Conservation (phyloP, 2,113 vertebrate genomes). For the Arothron firmamentum region DNA sequence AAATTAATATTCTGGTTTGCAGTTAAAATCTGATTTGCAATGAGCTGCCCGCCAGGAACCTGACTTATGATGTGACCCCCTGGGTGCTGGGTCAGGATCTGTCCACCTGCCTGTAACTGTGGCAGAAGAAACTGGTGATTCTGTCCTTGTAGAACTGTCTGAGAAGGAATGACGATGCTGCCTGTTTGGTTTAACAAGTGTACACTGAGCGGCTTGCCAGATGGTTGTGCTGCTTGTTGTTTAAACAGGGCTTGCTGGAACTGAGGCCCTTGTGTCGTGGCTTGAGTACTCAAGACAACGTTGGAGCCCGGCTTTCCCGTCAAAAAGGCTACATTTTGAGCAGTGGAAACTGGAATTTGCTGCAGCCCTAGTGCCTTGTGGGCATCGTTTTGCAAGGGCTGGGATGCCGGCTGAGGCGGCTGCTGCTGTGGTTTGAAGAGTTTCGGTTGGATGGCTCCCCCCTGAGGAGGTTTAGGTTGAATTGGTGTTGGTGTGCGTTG, state of each 20-base stretch:
- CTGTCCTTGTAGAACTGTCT: constrained; percentile 84
- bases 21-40: constrained; percentile 89
- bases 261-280: constrained; percentile 69
- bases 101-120: constrained; percentile 82
- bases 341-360: constrained; percentile 77
- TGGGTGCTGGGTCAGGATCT: constrained; percentile 84
- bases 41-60: constrained; percentile 82
- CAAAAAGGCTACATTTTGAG: constrained; percentile 90
- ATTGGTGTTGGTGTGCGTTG: constrained; percentile 94
- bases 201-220: constrained; percentile 89
- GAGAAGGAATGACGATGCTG: constrained; percentile 93
- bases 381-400: constrained; percentile 82
- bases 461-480: constrained; percentile 87
- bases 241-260: constrained; percentile 85
- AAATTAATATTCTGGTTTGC: constrained; percentile 93
- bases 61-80: constrained; percentile 85
- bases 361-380: constrained; percentile 79
- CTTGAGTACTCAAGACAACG: constrained; percentile 83
- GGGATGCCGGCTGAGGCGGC: constrained; percentile 67
- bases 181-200: constrained; percentile 89
- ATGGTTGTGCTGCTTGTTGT: constrained; percentile 72
- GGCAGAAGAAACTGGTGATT: constrained; percentile 92
- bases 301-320: constrained; percentile 84
- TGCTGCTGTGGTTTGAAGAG: constrained; percentile 77
- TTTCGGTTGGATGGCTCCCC: constrained; percentile 85